Evolutionary conservation across 2,888 invertebrate species (phyloP), one percentile per base, ranked within the genome.

Genomic region (Melanargia galathea): DNA sequence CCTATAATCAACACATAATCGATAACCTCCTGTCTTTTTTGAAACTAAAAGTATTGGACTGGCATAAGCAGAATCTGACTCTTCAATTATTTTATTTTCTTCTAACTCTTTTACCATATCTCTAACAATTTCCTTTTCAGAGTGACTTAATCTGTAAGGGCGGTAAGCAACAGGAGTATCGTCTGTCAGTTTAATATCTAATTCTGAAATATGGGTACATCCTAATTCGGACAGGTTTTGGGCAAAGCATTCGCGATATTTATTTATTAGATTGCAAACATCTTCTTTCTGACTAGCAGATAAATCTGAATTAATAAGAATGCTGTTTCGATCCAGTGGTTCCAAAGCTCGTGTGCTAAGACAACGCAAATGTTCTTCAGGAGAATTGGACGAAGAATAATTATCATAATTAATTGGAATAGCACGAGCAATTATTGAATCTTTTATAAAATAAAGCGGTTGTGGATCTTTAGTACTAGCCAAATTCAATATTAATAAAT

Each of bases 1-100:
- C 11, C 49, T 49, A n/a, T 49, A 49, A n/a, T 49, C 49, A 6
- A 49, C 49, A 13, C 49, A 49, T n/a, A 49, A 26, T 26, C 49
- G 22, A 13, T 49, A n/a, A 3, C 49, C 22, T 2, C 49, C 49
- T 3, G 49, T 49, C n/a, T 49, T 48, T 26, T 48, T 48, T 2
- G 22, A 24, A 26, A 48, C 48, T 24, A 48, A 24, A 1, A 48
- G 5, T 13, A 48, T 48, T 2, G 48, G 48, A 48, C 48, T 48
- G 1, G 48, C 48, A 11, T 48, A 48, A 7, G 22, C 13, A 11
- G 26, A 48, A 26, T 24, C 11, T 2, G 48, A 48, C 26, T 48
- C 48, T 48, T 48, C 48, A 48, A 48, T 13, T 6, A 48, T 48
- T 6, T 48, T 13, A 13, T 48, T 48, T 13, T 26, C 13, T 26